Evolutionary conservation across 2,113 vertebrate genomes (phyloP), one percentile per base, ranked within the genome.

Genomic region (Zosterops pallidus): DNA sequence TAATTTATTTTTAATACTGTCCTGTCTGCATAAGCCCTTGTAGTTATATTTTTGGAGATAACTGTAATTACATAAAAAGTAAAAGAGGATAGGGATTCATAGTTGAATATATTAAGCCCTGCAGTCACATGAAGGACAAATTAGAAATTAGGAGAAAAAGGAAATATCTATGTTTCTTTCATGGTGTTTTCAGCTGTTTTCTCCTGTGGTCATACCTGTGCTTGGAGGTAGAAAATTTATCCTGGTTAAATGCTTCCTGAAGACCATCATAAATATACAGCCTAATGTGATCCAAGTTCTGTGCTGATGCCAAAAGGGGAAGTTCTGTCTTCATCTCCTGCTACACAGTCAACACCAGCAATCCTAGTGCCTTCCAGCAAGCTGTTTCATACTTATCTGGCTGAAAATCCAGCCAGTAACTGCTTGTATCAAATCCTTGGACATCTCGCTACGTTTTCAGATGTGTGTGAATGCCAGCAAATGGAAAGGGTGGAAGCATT

Each of bases 381-480:
- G 46, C 76, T 77, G 19, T 44, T 79, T 49, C 1, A 0, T 52
- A 25, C 83, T 80, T 80, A 20, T 0, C 74, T 82, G 84, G 21
- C 87, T 93, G 70, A 42, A 55, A 56, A 46, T 68, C 29, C 41
- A 15, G 16, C 56, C 56, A 28, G 1, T 21, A 50, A 37, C 55
- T 57, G 1, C 7, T 18, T 87, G 46, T 53, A 31, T 56, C 23
- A 74, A 28, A 49, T 53, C 59, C 71, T 80, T 65, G 85, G 59
- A 20, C 59, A 80, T 37, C 74, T 83, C 0, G 0, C 37, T 18
- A 1, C 0, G 0, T 49, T 56, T 94, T 50, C 67, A 52, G 0
- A 0, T 39, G 52, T 4, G 0, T 11, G 5, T 9, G 55, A 41
- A 12, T 55, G 52, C 56, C 68, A 80, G 63, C 46, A 23, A 19